phyloP scores from a whole-genome alignment of 2,113 vertebrate species.

The Arvicanthis niloticus region DNA sequence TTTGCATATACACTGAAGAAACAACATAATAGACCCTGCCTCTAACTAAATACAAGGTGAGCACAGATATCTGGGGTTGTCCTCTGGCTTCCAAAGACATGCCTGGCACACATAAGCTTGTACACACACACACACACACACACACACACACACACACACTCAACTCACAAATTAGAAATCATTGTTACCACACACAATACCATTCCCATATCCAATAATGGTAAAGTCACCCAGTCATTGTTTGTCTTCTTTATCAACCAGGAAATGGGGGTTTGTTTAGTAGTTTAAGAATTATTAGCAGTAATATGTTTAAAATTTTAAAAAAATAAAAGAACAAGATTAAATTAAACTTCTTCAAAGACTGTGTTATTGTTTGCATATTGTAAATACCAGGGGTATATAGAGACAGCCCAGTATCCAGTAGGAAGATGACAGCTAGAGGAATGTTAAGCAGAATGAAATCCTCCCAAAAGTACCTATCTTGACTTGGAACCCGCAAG shows the following conservation, averaged over 20 bases:
- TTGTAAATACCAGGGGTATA: not conserved
- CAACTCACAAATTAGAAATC: not conserved
- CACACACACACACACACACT: not conserved
- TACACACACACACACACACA: not conserved
- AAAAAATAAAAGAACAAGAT: not conserved
- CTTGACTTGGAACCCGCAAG: not conserved
- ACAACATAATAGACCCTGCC: not conserved
- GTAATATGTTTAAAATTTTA: not conserved
- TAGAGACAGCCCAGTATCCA: not conserved
- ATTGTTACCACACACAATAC: not conserved
- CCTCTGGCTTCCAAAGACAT: not conserved
- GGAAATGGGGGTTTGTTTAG: not conserved
- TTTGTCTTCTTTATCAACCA: not conserved
- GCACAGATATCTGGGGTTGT: too few relatives aligned
- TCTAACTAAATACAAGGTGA: not conserved
- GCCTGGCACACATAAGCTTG: not conserved
- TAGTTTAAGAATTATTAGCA: constrained; percentile 2
- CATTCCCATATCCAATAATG: not conserved
- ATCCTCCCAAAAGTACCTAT: not conserved
- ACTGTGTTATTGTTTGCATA: not conserved
- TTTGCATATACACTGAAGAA: not conserved
- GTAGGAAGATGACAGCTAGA: not conserved
- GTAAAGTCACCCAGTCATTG: not conserved
- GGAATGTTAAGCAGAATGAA: not conserved
- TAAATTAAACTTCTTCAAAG: not conserved